Conservation (phyloP, 2,113 vertebrate genomes). For the Notothenia coriiceps region DNA sequence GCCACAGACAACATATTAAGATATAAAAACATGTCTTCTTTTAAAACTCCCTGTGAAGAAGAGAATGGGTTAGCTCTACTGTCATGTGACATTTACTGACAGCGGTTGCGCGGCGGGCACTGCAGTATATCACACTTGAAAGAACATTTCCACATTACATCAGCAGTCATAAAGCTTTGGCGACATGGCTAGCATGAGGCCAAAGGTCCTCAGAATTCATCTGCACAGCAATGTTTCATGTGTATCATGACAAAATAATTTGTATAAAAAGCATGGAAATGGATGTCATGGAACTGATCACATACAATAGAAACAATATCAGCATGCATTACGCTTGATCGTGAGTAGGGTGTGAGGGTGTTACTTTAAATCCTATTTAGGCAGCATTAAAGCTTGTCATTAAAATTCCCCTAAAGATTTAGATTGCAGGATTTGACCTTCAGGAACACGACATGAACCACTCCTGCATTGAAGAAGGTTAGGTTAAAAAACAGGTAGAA, state of each 20-base stretch:
- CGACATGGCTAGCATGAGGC: slow-evolving; percentile 76
- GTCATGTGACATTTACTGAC: background rate
- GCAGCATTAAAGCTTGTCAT: slow-evolving; percentile 33
- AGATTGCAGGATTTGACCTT: slow-evolving; percentile 38
- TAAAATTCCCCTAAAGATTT: slow-evolving; percentile 27
- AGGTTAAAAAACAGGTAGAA: slow-evolving; percentile 70
- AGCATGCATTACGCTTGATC: slow-evolving; percentile 67
- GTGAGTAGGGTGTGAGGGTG: slow-evolving; percentile 62
- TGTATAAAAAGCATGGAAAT: slow-evolving; percentile 78
- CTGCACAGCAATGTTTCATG: slow-evolving; percentile 51
- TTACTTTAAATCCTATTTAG: slow-evolving; percentile 57
- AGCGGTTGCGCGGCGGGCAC: slow-evolving; percentile 1
- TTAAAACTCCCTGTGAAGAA: slow-evolving; percentile 4
- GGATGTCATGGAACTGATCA: slow-evolving; percentile 75
- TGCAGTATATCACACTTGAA: background rate
- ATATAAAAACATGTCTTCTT: background rate
- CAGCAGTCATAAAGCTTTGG: slow-evolving; percentile 37
- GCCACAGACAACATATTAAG: background rate
- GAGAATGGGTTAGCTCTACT: background rate
- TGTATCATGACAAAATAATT: slow-evolving; percentile 71
- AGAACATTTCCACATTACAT: slow-evolving; percentile 30
- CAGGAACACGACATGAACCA: slow-evolving; percentile 32
- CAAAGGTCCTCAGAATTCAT: slow-evolving; percentile 66
- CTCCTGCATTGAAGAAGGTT: slow-evolving; percentile 55
- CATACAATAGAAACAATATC: slow-evolving; percentile 63